Conservation (phyloP, 2,113 vertebrate species). For the Caracal caracal region DNA sequence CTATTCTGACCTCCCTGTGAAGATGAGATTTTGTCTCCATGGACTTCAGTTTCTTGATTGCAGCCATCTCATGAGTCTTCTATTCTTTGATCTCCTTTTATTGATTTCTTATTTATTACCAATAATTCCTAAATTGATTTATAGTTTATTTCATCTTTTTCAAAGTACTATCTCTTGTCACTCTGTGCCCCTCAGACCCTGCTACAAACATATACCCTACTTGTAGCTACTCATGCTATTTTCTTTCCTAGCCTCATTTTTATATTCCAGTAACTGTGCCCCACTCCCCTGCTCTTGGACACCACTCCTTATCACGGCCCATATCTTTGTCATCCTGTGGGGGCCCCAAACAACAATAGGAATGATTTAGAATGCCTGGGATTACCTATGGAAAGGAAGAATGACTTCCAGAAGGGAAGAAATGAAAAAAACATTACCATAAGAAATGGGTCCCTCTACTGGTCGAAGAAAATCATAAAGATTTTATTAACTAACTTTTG, state of each 20-base stretch:
- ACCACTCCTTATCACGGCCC: not conserved
- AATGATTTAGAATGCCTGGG: not conserved
- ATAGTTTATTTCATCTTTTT: not conserved
- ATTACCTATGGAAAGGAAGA: not conserved
- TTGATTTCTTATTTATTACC: not conserved
- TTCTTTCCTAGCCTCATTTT: not conserved
- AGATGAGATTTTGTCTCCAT: not conserved
- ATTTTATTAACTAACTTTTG: slow-evolving; percentile 1
- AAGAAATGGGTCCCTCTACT: slow-evolving; percentile 57
- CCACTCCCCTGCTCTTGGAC: not conserved
- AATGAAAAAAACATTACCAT: not conserved
- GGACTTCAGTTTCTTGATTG: not conserved
- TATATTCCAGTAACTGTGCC: not conserved
- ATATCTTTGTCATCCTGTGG: not conserved
- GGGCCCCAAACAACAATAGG: not conserved
- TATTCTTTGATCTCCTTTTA: not conserved
- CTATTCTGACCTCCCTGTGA: not conserved
- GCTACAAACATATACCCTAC: not conserved
- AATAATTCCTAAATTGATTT: not conserved
- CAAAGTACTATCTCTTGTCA: not conserved
- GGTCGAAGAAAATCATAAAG: slow-evolving; percentile 14
- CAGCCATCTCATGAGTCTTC: not conserved
- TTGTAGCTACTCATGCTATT: not conserved
- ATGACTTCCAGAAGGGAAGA: not conserved
- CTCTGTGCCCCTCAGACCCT: not conserved